Conservation (phyloP, 2,113 vertebrate species). For the Sapayoa aenigma region DNA sequence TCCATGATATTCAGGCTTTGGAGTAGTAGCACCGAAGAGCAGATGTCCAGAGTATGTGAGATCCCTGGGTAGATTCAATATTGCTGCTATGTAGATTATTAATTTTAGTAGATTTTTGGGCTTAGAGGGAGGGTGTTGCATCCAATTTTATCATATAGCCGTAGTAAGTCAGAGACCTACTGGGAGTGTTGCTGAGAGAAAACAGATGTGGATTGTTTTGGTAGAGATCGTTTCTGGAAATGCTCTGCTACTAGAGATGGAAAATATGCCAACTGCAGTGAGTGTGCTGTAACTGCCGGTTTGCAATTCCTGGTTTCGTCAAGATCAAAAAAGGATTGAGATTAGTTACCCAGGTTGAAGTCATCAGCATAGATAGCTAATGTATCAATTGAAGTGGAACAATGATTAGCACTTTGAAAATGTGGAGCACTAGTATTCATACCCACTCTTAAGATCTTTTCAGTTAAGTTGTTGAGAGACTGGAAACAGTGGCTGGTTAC, state of each 20-base stretch:
- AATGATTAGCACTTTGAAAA: not conserved
- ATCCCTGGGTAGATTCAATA: not conserved
- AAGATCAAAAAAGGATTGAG: not conserved
- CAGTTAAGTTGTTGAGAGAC: not conserved
- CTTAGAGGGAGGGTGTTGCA: not conserved
- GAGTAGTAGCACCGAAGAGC: not conserved
- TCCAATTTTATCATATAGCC: conserved; percentile 44
- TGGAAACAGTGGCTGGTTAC: not conserved
- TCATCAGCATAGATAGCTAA: not conserved
- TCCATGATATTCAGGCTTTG: not conserved
- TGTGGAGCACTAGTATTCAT: rapidly evolving
- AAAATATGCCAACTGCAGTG: conserved; percentile 16
- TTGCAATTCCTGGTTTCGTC: not conserved
- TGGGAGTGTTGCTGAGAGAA: conserved; percentile 32
- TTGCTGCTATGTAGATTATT: not conserved
- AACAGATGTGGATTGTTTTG: conserved; percentile 56
- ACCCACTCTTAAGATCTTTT: not conserved
- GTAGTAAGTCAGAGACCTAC: not conserved
- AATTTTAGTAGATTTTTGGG: not conserved
- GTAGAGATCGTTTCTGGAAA: conserved; percentile 34
- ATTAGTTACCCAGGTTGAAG: not conserved
- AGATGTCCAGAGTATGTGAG: conserved; percentile 22
- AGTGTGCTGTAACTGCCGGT: not conserved
- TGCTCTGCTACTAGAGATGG: not conserved
- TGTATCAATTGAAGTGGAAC: not conserved